Evolutionary conservation across 1,140 invertebrate genomes (phyloP).

Genomic region (Cecropterus lyciades): DNA sequence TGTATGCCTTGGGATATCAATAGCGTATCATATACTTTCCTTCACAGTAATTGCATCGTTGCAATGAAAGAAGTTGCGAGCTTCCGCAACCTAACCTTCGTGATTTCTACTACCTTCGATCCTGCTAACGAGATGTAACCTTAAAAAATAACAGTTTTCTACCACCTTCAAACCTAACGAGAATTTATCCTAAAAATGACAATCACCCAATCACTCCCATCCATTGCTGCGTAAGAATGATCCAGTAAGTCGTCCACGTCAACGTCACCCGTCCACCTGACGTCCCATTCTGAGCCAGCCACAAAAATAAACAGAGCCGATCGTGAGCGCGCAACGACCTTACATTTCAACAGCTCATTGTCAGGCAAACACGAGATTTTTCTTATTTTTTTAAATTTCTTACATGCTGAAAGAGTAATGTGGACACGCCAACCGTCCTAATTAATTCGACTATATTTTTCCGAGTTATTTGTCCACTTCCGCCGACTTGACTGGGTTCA

Average conservation of each 20-base stretch:
- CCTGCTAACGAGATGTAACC: too few species aligned
- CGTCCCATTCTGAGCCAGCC: slow-evolving; percentile 19
- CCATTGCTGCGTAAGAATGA: background rate
- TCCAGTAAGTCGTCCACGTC: slow-evolving; percentile 18
- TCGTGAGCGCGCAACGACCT: slow-evolving; percentile 49
- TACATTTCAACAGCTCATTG: slow-evolving; percentile 60
- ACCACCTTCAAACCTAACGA: background rate
- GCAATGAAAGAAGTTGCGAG: too few species aligned
- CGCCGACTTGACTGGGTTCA: slow-evolving; percentile 6
- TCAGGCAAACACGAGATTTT: slow-evolving; percentile 50
- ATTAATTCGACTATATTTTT: slow-evolving; percentile 29
- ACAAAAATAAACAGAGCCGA: slow-evolving; percentile 54
- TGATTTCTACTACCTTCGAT: too few species aligned
- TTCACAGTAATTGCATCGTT: too few species aligned
- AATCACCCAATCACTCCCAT: background rate
- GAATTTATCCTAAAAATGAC: background rate
- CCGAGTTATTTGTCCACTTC: slow-evolving; percentile 18
- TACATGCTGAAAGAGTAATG: slow-evolving; percentile 33
- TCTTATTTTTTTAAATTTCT: slow-evolving; percentile 38
- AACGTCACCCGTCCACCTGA: slow-evolving; percentile 45
- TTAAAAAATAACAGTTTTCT: too few species aligned
- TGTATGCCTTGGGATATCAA: too few species aligned
- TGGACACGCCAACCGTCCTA: slow-evolving; percentile 43
- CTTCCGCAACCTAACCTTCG: too few species aligned
- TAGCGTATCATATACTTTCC: too few species aligned